Conservation (phyloP, 1,140 invertebrate species). For the Scaptodrosophila lebanonensis region DNA sequence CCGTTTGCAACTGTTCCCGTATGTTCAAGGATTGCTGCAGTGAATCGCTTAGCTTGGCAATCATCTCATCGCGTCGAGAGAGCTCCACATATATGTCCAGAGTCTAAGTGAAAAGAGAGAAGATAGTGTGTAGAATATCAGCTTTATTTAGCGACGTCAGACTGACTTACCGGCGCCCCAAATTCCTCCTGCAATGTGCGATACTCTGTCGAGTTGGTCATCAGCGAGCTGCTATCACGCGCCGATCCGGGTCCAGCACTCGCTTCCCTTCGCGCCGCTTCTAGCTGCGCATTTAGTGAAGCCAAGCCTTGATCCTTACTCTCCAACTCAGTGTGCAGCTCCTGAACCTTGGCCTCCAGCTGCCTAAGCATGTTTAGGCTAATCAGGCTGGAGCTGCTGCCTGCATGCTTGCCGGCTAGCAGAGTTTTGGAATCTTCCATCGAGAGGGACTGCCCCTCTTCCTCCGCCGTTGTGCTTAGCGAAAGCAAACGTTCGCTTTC, state of each 20-base stretch:
- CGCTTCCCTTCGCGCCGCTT: slow-evolving; percentile 67
- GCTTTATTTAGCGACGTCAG: background rate
- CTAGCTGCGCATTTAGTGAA: slow-evolving; percentile 77
- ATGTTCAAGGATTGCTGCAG: slow-evolving; percentile 80
- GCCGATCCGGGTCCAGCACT: slow-evolving; percentile 59
- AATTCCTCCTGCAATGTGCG: slow-evolving; percentile 78
- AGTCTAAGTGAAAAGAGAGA: slow-evolving; percentile 77
- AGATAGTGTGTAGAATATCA: background rate
- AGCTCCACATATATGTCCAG: slow-evolving; percentile 81
- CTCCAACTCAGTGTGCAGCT: slow-evolving; percentile 75
- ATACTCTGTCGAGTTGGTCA: slow-evolving; percentile 78
- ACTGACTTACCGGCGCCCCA: slow-evolving; percentile 59
- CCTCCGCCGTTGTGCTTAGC: slow-evolving; percentile 55
- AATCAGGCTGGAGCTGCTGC: slow-evolving; percentile 46
- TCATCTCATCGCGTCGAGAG: slow-evolving; percentile 79
- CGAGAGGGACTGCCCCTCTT: slow-evolving; percentile 56
- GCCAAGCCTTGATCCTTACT: slow-evolving; percentile 77
- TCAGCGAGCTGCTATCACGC: slow-evolving; percentile 71
- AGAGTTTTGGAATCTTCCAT: slow-evolving; percentile 56
- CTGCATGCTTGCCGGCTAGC: slow-evolving; percentile 9
- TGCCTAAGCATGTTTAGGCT: slow-evolving; percentile 65
- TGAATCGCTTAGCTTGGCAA: slow-evolving; percentile 81
- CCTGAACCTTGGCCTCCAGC: slow-evolving; percentile 69
- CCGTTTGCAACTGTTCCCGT: slow-evolving; percentile 80
- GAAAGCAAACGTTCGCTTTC: slow-evolving; percentile 67